Conservation (phyloP, 2,797 vertebrate species). For the Natrix natrix region DNA sequence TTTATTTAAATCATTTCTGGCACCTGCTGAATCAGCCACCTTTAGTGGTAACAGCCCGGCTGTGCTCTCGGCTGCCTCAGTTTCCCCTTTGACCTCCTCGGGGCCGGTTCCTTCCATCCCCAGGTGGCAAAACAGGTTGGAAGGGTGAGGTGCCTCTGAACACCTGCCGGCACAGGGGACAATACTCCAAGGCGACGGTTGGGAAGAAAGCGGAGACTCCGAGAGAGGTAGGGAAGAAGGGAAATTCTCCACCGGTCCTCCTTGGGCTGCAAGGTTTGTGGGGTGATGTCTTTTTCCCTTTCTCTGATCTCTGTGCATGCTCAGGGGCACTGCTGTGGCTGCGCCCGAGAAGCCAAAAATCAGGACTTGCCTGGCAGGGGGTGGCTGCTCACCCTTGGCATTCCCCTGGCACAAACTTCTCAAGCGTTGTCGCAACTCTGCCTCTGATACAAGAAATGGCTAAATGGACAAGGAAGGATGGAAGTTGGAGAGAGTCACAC, state of each 20-base stretch:
- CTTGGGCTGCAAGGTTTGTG: no score
- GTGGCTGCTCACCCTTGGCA: not conserved
- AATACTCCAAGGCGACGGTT: slow-evolving; percentile 2
- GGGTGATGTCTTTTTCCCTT: fast-evolving
- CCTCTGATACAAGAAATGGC: not conserved
- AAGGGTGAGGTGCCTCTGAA: not conserved
- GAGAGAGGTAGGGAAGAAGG: no score
- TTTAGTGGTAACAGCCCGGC: not conserved
- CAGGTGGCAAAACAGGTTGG: slow-evolving; percentile 32
- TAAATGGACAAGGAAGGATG: not conserved
- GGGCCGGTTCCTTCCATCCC: slow-evolving; percentile 15
- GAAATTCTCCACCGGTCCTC: not conserved
- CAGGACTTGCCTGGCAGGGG: not conserved
- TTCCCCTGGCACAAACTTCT: not conserved
- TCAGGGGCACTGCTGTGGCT: not conserved
- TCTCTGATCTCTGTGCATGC: not conserved
- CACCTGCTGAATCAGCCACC: fast-evolving
- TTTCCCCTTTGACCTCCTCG: not conserved
- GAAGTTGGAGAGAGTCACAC: not conserved
- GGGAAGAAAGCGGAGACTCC: not conserved
- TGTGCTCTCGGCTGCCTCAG: not conserved
- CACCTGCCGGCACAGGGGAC: not conserved
- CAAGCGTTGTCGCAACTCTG: not conserved
- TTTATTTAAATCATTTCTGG: not conserved
- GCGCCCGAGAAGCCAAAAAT: not conserved